Conservation (phyloP, 2,113 vertebrate genomes). For the Perognathus longimembris region DNA sequence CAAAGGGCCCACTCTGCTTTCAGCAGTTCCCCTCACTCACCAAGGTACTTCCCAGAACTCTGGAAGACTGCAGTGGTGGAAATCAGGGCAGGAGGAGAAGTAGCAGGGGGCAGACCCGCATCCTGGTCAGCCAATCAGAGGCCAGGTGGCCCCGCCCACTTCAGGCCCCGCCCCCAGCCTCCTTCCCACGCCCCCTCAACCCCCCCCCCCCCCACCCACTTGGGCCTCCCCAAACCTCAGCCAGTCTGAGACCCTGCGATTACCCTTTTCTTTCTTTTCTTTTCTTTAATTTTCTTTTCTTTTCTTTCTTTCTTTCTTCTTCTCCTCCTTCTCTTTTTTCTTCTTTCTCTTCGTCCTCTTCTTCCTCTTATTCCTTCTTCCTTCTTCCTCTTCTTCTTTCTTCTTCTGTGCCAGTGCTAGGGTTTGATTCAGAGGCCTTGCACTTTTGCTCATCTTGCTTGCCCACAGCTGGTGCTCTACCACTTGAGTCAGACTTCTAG, state of each 20-base stretch:
- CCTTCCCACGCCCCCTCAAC: not conserved
- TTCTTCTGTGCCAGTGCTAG: too few species aligned
- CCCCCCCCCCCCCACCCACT: not conserved
- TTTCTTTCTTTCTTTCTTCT: too few species aligned
- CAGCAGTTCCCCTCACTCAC: conserved; percentile 62
- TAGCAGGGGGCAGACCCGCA: conserved; percentile 78
- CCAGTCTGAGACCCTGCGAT: not conserved
- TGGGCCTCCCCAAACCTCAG: not conserved
- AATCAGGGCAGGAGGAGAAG: not conserved
- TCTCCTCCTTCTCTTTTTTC: too few species aligned
- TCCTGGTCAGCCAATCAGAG: conserved; percentile 52
- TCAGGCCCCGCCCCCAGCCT: not conserved
- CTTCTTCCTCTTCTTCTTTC: too few species aligned
- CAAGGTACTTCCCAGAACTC: conserved; percentile 25
- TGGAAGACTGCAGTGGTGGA: not conserved
- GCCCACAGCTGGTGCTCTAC: too few species aligned
- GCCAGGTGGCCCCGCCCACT: not conserved
- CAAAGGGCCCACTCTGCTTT: not conserved
- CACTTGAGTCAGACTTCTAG: too few species aligned
- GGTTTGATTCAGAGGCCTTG: too few species aligned
- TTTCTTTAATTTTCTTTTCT: too few species aligned
- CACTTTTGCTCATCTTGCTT: too few species aligned
- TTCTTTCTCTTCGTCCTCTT: too few species aligned
- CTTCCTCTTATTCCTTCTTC: too few species aligned
- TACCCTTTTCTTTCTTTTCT: too few species aligned